phyloP scores from a whole-genome alignment of 1,140 invertebrate genomes.

The Neuroterus valhalla region DNA sequence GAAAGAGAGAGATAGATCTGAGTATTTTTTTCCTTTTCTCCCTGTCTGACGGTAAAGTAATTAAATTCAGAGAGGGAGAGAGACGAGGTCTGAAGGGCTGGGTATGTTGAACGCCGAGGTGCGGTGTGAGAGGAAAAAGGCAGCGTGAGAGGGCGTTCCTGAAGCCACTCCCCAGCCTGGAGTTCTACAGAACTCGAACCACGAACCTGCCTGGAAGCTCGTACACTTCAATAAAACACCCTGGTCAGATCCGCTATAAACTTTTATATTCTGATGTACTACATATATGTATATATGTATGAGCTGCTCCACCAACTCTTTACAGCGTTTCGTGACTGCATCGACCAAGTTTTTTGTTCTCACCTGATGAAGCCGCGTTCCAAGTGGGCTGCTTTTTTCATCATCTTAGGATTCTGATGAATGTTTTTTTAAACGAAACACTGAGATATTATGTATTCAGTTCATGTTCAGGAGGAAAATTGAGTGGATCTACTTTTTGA shows the following conservation, averaged over 20 bases:
- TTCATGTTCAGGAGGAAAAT: constrained; percentile 13
- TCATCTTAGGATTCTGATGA: background rate
- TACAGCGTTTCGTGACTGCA: constrained; percentile 42
- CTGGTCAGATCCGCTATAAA: constrained; percentile 1
- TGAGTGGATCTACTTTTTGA: background rate
- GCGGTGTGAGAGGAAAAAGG: constrained; percentile 48
- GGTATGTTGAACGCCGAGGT: constrained; percentile 43
- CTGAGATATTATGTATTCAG: constrained; percentile 5
- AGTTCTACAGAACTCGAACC: constrained; percentile 49
- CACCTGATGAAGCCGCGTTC: constrained; percentile 4
- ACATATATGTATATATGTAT: constrained; percentile 31
- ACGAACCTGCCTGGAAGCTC: constrained; percentile 52
- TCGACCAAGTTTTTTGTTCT: constrained; percentile 23
- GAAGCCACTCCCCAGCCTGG: constrained; percentile 65
- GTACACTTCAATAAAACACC: constrained; percentile 42
- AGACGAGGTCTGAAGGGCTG: constrained; percentile 44
- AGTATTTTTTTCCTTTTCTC: constrained; percentile 33
- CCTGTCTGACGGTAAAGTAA: constrained; percentile 60
- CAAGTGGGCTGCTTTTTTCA: background rate
- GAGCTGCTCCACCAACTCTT: constrained; percentile 33
- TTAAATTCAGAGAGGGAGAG: constrained; percentile 58
- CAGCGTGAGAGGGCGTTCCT: constrained; percentile 65
- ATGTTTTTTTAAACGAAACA: constrained; percentile 10
- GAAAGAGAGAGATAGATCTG: constrained; percentile 47
- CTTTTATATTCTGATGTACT: background rate